Conservation (phyloP, 2,113 vertebrate species). For the Phrynosoma blainvillii region DNA sequence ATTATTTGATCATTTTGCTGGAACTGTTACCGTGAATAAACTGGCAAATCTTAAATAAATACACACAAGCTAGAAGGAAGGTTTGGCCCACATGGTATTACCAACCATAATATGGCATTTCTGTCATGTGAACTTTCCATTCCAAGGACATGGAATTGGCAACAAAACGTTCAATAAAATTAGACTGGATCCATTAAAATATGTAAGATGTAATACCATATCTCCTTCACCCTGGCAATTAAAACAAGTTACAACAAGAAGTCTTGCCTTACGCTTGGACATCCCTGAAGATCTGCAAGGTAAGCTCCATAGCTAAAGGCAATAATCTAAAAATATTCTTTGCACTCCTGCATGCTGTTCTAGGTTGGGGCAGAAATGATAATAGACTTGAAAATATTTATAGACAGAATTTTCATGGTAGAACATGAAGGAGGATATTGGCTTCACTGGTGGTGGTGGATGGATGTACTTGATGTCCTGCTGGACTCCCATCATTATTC, state of each 20-base stretch:
- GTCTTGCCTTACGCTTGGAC: neutral
- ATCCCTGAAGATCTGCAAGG: neutral
- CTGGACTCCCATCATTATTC: neutral
- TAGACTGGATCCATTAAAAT: neutral
- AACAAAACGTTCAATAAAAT: neutral
- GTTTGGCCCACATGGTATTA: constrained; percentile 16
- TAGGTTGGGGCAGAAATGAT: neutral
- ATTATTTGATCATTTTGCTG: constrained; percentile 38
- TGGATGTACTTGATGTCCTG: neutral
- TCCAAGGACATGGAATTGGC: neutral
- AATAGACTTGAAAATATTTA: neutral
- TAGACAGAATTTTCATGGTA: neutral
- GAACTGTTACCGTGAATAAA: constrained; percentile 14
- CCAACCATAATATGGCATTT: constrained; percentile 19
- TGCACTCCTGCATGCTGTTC: neutral
- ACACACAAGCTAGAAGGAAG: constrained; percentile 22
- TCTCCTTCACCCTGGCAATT: neutral
- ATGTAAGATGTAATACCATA: neutral
- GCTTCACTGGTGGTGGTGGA: neutral
- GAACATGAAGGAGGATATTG: neutral
- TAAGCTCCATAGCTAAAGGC: neutral
- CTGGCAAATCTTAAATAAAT: constrained; percentile 44
- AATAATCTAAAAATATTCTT: neutral
- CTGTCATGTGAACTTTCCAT: neutral
- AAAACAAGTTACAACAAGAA: neutral